These are phyloP conservation scores for Grapholita molesta DNA, from an alignment of 1,140 invertebrate species.

Conservation along the genomic window DNA sequence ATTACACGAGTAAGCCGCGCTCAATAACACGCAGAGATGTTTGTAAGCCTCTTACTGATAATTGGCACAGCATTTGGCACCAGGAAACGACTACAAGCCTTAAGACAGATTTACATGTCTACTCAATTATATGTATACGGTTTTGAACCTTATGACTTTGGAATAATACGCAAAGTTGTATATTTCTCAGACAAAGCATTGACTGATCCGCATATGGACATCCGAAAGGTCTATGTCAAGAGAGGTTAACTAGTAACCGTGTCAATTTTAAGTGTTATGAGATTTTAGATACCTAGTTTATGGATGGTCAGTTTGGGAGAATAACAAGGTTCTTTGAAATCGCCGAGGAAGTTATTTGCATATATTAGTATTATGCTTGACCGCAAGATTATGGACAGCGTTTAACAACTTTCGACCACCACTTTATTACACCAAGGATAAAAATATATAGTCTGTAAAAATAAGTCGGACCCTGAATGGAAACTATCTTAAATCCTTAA, in stretches of 20 bases:
- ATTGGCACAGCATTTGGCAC: background rate
- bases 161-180: background rate
- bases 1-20: background rate
- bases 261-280: background rate
- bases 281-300: background rate
- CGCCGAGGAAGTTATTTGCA: background rate
- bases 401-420: too few relatives aligned
- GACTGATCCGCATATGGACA: background rate
- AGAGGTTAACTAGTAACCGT: background rate
- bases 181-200: background rate
- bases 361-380: background rate
- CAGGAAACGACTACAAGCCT: background rate
- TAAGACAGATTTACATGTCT: background rate
- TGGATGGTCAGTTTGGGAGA: background rate
- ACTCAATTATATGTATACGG: background rate
- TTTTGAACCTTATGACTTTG: background rate
- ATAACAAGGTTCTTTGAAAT: background rate
- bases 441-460: too few relatives aligned
- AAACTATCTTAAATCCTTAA: too few relatives aligned
- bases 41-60: constrained; percentile 8
- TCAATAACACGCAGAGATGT: background rate
- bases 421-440: too few relatives aligned
- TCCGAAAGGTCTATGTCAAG: constrained; percentile 2
- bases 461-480: too few relatives aligned
- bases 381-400: background rate